Conservation (phyloP, 2,888 invertebrate genomes). For the Gastrophysa polygoni region DNA sequence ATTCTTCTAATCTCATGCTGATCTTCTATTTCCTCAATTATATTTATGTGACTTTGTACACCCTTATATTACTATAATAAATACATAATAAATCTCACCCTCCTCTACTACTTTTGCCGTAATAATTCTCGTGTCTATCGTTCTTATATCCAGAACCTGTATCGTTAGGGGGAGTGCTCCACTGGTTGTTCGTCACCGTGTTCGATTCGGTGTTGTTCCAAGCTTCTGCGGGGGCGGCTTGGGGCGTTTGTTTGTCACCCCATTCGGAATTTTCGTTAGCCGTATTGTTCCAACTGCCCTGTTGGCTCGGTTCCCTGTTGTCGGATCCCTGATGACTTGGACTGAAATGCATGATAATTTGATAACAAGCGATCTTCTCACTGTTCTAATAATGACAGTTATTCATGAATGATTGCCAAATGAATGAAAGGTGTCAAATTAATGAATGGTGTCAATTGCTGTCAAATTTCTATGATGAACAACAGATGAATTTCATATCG, state of each 20-base stretch:
- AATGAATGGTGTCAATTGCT: no score
- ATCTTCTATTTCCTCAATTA: no score
- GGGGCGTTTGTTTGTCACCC: neutral
- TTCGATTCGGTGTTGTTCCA: slow-evolving; percentile 1
- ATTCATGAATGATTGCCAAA: no score
- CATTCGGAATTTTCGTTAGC: slow-evolving; percentile 18
- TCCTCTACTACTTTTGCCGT: slow-evolving; percentile 23
- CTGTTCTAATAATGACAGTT: no score
- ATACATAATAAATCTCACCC: slow-evolving; percentile 20
- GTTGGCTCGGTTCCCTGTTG: neutral
- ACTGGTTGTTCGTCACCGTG: slow-evolving; percentile 20
- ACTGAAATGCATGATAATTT: neutral
- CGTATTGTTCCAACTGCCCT: slow-evolving; percentile 20
- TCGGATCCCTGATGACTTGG: slow-evolving; percentile 15
- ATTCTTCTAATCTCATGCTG: no score
- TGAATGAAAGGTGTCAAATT: no score
- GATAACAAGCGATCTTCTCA: neutral
- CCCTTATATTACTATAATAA: no score
- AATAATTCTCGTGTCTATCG: slow-evolving; percentile 29
- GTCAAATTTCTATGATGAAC: no score
- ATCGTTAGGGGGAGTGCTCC: slow-evolving; percentile 22
- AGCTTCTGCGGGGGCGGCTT: neutral
- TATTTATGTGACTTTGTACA: no score
- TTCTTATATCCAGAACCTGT: slow-evolving; percentile 12
- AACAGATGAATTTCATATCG: no score